Conservation (phyloP, 53 echinoderm and acorn worm genomes). For the Henricia sp. region DNA sequence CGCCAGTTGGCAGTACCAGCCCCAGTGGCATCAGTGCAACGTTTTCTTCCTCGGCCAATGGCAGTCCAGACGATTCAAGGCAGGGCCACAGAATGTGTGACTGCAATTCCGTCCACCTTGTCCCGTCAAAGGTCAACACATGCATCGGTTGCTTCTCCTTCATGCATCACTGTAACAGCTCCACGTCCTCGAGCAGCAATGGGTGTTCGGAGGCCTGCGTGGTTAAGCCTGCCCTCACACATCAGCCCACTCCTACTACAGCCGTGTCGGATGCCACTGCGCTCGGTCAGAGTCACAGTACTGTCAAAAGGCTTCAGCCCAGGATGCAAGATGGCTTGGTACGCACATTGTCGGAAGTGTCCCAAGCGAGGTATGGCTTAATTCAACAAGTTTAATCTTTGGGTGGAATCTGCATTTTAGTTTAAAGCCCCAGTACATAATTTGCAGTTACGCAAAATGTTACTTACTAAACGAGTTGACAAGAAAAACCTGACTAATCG, state of each 20-base stretch:
- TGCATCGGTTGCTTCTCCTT: conserved; percentile 93
- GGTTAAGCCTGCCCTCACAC: conserved; percentile 80
- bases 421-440: no score
- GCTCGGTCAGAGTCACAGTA: conserved; percentile 10
- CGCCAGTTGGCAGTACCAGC: conserved; percentile 28
- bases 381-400: no score
- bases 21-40: conserved; percentile 24
- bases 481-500: no score
- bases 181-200: conserved; percentile 69
- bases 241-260: conserved; percentile 78
- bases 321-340: conserved; percentile 21
- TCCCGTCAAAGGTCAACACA: conserved; percentile 50
- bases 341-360: conserved; percentile 11
- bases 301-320: not conserved
- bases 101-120: conserved; percentile 56
- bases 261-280: conserved; percentile 67
- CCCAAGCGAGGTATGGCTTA: conserved; percentile 50
- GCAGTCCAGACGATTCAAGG: conserved; percentile 23
- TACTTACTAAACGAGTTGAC: no score
- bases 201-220: conserved; percentile 83
- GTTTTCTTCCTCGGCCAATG: conserved; percentile 28
- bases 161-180: conserved; percentile 66
- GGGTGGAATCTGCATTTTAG: no score
- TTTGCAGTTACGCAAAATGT: no score
- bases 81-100: conserved; percentile 36